Evolutionary conservation across 2,113 vertebrate genomes (phyloP).

Genomic region (Eulemur rufifrons): DNA sequence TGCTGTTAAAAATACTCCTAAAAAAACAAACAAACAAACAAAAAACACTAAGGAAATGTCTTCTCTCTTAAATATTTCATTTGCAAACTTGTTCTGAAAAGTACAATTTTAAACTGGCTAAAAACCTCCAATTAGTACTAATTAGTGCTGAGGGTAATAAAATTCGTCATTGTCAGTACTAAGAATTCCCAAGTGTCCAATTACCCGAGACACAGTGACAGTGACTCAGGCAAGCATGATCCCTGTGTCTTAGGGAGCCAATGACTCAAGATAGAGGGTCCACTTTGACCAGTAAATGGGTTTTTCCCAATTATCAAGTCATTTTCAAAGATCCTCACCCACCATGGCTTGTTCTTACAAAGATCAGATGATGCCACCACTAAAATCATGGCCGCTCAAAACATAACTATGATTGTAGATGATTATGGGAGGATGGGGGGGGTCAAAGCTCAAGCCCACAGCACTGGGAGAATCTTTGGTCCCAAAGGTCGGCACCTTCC

Average conservation of each 20-base stretch:
- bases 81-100: constrained; percentile 50
- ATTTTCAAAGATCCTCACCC: background rate
- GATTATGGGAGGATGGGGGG: background rate
- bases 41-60: background rate
- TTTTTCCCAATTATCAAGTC: constrained; percentile 21
- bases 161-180: constrained; percentile 30
- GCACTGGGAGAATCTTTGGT: background rate
- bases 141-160: constrained; percentile 51
- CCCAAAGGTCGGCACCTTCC: background rate
- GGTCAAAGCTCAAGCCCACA: background rate
- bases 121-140: constrained; percentile 44
- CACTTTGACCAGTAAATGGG: constrained; percentile 14
- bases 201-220: background rate
- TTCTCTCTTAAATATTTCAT: constrained; percentile 40
- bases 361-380: background rate
- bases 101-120: constrained; percentile 44
- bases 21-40: background rate
- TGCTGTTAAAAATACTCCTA: background rate
- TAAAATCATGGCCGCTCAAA: background rate
- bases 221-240: constrained; percentile 9
- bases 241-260: background rate
- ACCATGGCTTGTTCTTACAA: background rate
- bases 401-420: background rate
- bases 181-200: constrained; percentile 39
- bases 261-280: constrained; percentile 17